Evolutionary conservation across 2,797 vertebrate genomes (phyloP).

Genomic region (Dicrostonyx torquatus): DNA sequence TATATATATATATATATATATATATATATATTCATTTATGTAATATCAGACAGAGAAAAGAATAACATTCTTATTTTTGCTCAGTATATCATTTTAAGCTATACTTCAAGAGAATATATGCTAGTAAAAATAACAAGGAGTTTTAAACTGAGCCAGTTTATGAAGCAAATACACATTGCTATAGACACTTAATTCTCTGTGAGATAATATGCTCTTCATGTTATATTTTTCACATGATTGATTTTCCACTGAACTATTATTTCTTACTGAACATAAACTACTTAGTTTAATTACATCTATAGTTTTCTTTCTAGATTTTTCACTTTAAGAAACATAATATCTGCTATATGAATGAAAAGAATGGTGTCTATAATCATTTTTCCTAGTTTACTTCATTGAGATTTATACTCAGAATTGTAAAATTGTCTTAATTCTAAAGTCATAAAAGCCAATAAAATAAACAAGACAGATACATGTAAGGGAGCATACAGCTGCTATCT

Average conservation of each 20-base stretch:
- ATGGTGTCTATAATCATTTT: constrained; percentile 62
- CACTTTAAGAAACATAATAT: constrained; percentile 51
- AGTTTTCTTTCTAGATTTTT: not conserved
- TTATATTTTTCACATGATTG: not conserved
- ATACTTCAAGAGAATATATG: not conserved
- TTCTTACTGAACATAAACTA: not conserved
- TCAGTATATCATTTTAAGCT: not conserved
- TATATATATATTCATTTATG: not conserved
- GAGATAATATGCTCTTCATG: not conserved
- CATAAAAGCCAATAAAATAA: constrained; percentile 7
- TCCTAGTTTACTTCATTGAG: constrained; percentile 53
- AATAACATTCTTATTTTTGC: not conserved
- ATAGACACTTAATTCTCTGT: not conserved
- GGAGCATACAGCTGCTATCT: constrained; percentile 65
- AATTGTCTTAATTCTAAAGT: constrained; percentile 76
- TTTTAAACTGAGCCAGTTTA: not conserved
- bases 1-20: not conserved
- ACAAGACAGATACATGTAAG: constrained; percentile 65
- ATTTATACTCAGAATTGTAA: constrained; percentile 71
- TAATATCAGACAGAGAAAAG: not conserved
- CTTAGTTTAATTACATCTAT: not conserved
- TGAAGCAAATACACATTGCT: not conserved
- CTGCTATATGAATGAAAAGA: constrained; percentile 40
- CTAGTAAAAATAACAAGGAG: not conserved
- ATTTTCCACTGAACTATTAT: not conserved